Base-by-base conservation (phyloP, 1,140 invertebrate genomes). In the Rhyacophila brunnea region DNA sequence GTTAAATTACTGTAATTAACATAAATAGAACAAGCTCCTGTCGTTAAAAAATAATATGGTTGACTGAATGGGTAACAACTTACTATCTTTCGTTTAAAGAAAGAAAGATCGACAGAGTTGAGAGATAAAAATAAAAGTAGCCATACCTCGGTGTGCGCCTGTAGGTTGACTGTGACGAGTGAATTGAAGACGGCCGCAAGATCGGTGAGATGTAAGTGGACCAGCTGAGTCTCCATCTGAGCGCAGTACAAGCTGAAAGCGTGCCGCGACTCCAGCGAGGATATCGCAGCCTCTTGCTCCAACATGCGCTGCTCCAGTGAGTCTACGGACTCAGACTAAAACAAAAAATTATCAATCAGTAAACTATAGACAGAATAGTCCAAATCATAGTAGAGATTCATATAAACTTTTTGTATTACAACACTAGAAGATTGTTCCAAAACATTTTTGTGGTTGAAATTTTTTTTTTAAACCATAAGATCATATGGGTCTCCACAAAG, bases 161-260 rank as follows among this genome's bases (percentile, higher is more conserved):
- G 78, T 20, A 83, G 80, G 68, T 87, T 80, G 11, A 87, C 81
- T 52, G 76, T 78, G 1, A 85, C 82, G 55, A 88, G 79, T 53
- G 79, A 81, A 49, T 82, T 80, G 1, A 88, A 67, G 28, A 87
- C 81, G 5, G 82, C 79, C 2, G 83, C 84, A 5, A 89, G 72
- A 50, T 86, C 83, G 66, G 86, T 85, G 52, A 88, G 72, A 68
- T 88, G 83, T 1, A 83, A 80, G 65, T 88, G 85, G 17, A 89
- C 85, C 19, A 88, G 69, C 62, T 88, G 87, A 0, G 87, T 88
- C 70, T 89, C 87, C 82, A 88, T 83, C 66, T 88, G 84, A 7
- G 88, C 75, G 68, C 87, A 89, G 64, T 88, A 84, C 5, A 89
- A 71, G 32, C 86, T 87, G 70, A 85, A 89, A 46, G 84, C 84